Evolutionary conservation across 2,113 vertebrate species (phyloP).

Genomic region (Halcyon malimbica): DNA sequence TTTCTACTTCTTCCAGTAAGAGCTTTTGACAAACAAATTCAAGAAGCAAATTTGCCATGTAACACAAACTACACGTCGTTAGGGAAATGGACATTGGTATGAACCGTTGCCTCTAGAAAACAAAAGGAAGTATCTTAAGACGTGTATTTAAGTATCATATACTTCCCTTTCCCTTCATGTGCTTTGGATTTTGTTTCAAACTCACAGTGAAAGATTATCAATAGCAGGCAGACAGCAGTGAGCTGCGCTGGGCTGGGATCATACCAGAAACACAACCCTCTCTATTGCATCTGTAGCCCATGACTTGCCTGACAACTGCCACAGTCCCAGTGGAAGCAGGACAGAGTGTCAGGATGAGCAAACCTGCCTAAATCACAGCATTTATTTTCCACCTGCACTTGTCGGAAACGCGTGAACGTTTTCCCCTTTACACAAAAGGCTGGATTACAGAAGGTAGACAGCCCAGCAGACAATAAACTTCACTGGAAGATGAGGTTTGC

Average conservation of each 20-base stretch:
- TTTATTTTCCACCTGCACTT: not conserved
- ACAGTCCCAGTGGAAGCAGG: not conserved
- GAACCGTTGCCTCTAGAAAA: not conserved
- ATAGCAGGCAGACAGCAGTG: rapidly evolving
- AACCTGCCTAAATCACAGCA: not conserved
- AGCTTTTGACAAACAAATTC: not conserved
- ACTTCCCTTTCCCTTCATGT: not conserved
- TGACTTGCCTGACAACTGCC: not conserved
- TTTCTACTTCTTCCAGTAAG: not conserved
- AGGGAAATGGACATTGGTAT: not conserved
- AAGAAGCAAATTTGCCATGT: not conserved
- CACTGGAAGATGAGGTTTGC: not conserved
- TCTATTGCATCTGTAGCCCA: not conserved
- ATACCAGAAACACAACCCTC: not conserved
- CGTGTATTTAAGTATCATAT: not conserved
- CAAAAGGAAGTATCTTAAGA: not conserved
- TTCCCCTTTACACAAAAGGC: not conserved
- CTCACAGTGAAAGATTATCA: not conserved
- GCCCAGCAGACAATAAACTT: not conserved
- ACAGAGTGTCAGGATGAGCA: not conserved
- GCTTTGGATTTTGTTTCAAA: not conserved
- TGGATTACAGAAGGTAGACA: not conserved
- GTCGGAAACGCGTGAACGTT: not conserved
- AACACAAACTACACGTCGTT: not conserved
- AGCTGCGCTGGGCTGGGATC: not conserved